Percentiles rank a stretch among this genome's conserved stretches.
phyloP scores from a whole-genome alignment of 2,888 invertebrate species.

The Microplitis manilae region DNA sequence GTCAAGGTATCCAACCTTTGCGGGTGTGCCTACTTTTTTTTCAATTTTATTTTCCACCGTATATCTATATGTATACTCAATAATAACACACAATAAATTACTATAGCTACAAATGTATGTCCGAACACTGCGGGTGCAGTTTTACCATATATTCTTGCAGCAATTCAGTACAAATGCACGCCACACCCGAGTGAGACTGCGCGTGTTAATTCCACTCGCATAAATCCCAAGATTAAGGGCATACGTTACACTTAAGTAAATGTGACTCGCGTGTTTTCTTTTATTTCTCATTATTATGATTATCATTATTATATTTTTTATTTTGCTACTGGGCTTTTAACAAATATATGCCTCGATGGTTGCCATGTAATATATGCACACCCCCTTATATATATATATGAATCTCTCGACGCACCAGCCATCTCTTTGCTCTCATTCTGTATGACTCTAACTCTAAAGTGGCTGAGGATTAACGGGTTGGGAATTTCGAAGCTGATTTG shows the following conservation, averaged over 20 bases:
- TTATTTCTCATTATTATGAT: constrained; percentile 30
- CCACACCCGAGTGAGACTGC: constrained; percentile 50
- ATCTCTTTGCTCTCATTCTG: constrained; percentile 21
- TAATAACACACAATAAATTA: not conserved
- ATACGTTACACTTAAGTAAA: constrained; percentile 69
- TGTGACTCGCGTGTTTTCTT: constrained; percentile 46
- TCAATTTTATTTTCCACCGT: not conserved
- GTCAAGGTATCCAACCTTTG: not conserved
- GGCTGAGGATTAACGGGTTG: constrained; percentile 32
- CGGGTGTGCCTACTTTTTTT: constrained; percentile 7
- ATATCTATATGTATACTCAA: not conserved
- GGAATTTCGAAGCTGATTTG: constrained; percentile 45
- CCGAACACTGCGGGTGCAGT: constrained; percentile 19
- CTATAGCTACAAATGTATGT: not conserved
- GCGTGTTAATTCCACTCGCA: constrained; percentile 67
- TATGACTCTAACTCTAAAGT: constrained; percentile 23
- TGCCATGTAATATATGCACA: not conserved
- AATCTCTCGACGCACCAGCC: not conserved
- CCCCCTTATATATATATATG: not conserved
- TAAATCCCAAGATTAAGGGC: constrained; percentile 68
- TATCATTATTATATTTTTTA: constrained; percentile 19
- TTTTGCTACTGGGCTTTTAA: constrained; percentile 26
- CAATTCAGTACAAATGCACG: constrained; percentile 36
- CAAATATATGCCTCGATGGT: not conserved
- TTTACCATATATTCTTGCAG: constrained; percentile 12